Evolutionary conservation across 1,140 invertebrate species (phyloP), one percentile per base, ranked within the genome.

Genomic region (Oryzaephilus surinamensis): DNA sequence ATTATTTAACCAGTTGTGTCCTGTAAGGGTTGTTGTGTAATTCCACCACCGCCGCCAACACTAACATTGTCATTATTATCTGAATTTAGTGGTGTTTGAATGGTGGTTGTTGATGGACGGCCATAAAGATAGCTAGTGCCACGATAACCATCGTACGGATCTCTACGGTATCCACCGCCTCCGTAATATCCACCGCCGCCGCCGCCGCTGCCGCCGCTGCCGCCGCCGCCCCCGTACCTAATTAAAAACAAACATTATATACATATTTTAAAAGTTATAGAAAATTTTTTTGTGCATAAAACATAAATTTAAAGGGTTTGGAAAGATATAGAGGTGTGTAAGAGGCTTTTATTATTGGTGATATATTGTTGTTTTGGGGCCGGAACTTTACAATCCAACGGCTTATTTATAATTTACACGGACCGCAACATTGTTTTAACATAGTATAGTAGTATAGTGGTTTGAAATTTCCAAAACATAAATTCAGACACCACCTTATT

Each of bases 71-170:
- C 20, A 18, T 16, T 20, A 17, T 41, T 37, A 8, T 34, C 34
- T 11, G 40, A 29, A 32, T 19, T 40, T 31, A 43, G 33, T 17
- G 43, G 31, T 14, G 33, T 18, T 8, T 38, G 34, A 1, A 45
- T 52, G 7, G 46, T 64, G 14, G 60, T 64, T n/a, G 62, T 60
- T 16, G 62, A 62, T 46, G 62, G 61, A 19, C 65, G 58, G 41
- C 65, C 65, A 41, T 65, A 64, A 35, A 63, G 53, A 46, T 65
- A 65, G 32, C 63, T 65, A 7, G 63, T 65, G 29, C 63, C 62
- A 15, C 65, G 53, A 57, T 67, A 52, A 23, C 63, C 62, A 41
- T 64, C 62, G 55, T 66, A 54, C 4, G 52, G 63, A 59, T 67
- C 62, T 45, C 60, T 51, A 0, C 62, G 63, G n/a, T n/a, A n/a